phyloP scores from a whole-genome alignment of 2,113 vertebrate genomes.

The Gavia stellata region DNA sequence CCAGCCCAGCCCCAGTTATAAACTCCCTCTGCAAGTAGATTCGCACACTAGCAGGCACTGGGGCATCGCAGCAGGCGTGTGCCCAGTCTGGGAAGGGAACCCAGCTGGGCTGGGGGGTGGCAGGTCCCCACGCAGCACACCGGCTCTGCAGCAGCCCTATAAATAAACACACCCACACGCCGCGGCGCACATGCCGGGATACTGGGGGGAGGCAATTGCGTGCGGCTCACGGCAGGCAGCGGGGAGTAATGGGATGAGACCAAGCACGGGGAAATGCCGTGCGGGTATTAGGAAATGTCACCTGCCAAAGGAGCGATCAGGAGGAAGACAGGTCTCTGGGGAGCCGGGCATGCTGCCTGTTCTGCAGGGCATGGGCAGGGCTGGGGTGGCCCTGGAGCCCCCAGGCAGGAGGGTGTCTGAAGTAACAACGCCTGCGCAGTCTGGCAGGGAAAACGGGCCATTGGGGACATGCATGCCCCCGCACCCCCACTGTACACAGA shows the following conservation, averaged over 20 bases:
- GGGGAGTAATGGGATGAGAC: not conserved
- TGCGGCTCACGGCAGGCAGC: not conserved
- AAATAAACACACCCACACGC: constrained; percentile 1
- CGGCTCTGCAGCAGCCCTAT: not conserved
- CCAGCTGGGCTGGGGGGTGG: not conserved
- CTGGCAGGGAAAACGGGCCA: not conserved
- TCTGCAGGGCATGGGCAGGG: not conserved
- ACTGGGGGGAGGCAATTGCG: not conserved
- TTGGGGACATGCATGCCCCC: rapidly evolving
- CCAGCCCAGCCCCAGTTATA: not conserved
- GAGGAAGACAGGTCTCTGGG: not conserved
- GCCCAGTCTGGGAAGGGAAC: not conserved
- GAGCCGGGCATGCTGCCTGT: not conserved
- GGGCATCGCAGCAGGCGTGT: rapidly evolving
- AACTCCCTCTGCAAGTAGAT: not conserved
- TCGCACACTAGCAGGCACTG: rapidly evolving
- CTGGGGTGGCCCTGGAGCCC: not conserved
- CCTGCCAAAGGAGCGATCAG: not conserved
- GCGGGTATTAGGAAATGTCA: rapidly evolving
- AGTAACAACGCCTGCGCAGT: rapidly evolving
- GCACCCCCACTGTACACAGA: rapidly evolving
- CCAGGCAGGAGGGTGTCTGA: not conserved
- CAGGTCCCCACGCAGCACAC: not conserved
- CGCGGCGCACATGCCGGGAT: not conserved
- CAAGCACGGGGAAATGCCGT: not conserved